Conservation (phyloP, 2,113 vertebrate species). For the Arothron firmamentum region DNA sequence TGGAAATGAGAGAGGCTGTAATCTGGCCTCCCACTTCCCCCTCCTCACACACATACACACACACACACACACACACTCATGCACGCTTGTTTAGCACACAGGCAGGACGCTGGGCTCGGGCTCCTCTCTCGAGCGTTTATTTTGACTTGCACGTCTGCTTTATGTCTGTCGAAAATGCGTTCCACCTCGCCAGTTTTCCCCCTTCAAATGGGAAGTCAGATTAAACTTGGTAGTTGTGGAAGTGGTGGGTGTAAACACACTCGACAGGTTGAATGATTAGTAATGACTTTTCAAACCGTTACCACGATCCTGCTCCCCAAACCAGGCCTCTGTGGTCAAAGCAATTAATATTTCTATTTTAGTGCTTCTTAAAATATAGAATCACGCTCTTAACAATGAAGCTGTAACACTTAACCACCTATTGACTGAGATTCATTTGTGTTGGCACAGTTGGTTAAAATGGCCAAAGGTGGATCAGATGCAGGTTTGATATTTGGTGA, state of each 20-base stretch:
- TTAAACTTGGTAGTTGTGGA: conserved; percentile 60
- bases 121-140: conserved; percentile 56
- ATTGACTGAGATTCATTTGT: too few species aligned
- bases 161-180: conserved; percentile 62
- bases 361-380: conserved; percentile 23
- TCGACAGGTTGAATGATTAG: conserved; percentile 58
- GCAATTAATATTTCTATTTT: conserved; percentile 50
- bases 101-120: conserved; percentile 29
- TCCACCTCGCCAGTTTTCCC: conserved; percentile 61
- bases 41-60: conserved; percentile 14
- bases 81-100: conserved; percentile 18
- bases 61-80: conserved; percentile 4
- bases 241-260: conserved; percentile 61
- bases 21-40: conserved; percentile 42
- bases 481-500: conserved; percentile 51
- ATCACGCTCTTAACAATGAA: too few species aligned
- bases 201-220: conserved; percentile 62
- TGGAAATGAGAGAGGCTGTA: conserved; percentile 55
- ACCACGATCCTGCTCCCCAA: conserved; percentile 44
- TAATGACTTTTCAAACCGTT: conserved; percentile 60
- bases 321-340: conserved; percentile 36
- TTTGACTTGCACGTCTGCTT: conserved; percentile 68
- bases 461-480: conserved; percentile 49
- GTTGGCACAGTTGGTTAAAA: conserved; percentile 40
- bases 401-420: too few species aligned